Evolutionary conservation across 2,113 vertebrate genomes (phyloP).

Genomic region (Aepyceros melampus): DNA sequence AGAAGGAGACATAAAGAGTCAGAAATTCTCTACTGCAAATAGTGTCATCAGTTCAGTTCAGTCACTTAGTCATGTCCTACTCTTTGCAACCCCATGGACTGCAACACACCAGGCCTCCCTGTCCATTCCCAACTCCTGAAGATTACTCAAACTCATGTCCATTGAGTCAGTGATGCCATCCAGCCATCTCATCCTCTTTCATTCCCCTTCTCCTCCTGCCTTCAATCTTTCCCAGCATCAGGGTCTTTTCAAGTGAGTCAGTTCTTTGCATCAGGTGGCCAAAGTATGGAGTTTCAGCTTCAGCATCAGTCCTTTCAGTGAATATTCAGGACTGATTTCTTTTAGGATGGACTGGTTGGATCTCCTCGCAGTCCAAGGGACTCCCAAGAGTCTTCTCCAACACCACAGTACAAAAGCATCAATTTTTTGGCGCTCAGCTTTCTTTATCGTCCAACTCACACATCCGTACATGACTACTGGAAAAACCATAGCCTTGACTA

Average conservation of each 20-base stretch:
- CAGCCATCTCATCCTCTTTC: background rate
- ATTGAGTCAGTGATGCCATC: background rate
- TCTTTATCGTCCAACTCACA: background rate
- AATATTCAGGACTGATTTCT: background rate
- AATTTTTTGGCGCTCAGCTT: background rate
- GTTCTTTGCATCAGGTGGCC: background rate
- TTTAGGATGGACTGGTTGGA: background rate
- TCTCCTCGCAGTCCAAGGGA: background rate
- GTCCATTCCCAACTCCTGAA: background rate
- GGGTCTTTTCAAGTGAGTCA: background rate
- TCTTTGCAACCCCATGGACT: background rate
- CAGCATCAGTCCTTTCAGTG: background rate
- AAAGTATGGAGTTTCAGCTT: background rate
- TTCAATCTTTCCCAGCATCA: background rate
- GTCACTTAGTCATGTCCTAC: rapidly evolving
- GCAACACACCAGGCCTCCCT: background rate
- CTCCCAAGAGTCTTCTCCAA: background rate
- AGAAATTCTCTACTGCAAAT: background rate
- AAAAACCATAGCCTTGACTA: too few species aligned
- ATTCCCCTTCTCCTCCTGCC: background rate
- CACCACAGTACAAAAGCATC: background rate
- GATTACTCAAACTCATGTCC: background rate
- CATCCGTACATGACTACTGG: background rate
- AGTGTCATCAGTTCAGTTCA: background rate
- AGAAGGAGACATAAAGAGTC: background rate